A percentile compares a stretch with the other conserved stretches of the same genome.
Evolutionary conservation across 2,888 invertebrate species (phyloP).

Genomic region (Chironomus riparius): DNA sequence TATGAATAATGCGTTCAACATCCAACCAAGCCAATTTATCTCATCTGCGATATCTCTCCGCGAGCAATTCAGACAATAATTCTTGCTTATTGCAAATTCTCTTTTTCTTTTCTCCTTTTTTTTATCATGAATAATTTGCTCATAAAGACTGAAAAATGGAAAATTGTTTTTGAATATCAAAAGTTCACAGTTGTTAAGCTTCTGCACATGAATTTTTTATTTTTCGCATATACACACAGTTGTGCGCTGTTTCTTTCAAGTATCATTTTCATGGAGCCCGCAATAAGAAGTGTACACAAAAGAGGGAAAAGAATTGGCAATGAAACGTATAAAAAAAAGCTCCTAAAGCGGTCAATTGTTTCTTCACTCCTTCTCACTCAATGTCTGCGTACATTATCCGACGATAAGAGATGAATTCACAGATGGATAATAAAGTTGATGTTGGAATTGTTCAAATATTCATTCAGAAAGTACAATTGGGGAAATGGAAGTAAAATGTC

Average conservation of each 20-base stretch:
- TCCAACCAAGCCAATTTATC: too few species aligned
- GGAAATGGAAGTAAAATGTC: slow-evolving; percentile 13
- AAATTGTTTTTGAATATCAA: slow-evolving; percentile 15
- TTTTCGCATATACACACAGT: not conserved
- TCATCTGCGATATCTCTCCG: too few species aligned
- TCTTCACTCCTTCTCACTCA: not conserved
- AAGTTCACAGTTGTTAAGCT: not conserved
- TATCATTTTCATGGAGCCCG: too few species aligned
- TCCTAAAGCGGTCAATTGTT: slow-evolving; percentile 19
- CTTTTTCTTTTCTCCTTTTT: too few species aligned
- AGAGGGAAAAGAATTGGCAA: slow-evolving; percentile 9
- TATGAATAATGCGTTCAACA: too few species aligned
- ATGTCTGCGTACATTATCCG: not conserved
- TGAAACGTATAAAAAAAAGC: not conserved
- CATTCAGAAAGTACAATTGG: not conserved
- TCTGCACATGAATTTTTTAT: slow-evolving; percentile 5
- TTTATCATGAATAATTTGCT: slow-evolving; percentile 13
- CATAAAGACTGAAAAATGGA: slow-evolving; percentile 18
- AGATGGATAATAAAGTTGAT: slow-evolving; percentile 7
- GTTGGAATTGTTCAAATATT: not conserved
- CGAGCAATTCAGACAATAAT: too few species aligned
- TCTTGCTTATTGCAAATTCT: too few species aligned
- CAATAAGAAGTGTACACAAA: not conserved
- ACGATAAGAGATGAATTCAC: not conserved
- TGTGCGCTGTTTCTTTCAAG: too few species aligned